Evolutionary conservation across 1,140 invertebrate genomes (phyloP).

Genomic region (Drosophila navojoa): DNA sequence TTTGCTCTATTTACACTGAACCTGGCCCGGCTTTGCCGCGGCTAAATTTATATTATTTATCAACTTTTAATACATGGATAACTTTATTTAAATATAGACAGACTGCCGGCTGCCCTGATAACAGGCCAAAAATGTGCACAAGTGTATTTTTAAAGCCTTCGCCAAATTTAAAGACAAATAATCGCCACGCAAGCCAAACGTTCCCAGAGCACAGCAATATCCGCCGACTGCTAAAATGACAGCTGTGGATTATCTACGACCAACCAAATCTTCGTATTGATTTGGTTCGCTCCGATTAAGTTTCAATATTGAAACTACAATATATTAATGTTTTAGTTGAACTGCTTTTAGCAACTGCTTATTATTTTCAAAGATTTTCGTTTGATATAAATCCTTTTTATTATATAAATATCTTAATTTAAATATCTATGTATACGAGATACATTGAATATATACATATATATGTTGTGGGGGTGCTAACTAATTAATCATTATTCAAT

Average conservation of each 20-base stretch:
- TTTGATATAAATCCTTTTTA: too few relatives aligned
- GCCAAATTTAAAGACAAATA: neutral
- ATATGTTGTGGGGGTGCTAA: too few relatives aligned
- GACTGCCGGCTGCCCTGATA: slow-evolving; percentile 7
- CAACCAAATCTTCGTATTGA: too few relatives aligned
- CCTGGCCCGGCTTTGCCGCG: neutral
- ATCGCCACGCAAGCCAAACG: neutral
- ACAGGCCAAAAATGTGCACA: neutral
- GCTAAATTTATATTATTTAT: slow-evolving; percentile 60
- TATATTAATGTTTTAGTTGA: too few relatives aligned
- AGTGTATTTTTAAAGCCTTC: slow-evolving; percentile 1
- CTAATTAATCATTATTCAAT: too few relatives aligned
- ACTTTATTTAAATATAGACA: slow-evolving; percentile 44
- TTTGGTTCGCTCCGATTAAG: too few relatives aligned
- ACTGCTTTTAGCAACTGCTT: too few relatives aligned
- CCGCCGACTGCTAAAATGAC: neutral
- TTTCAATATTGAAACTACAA: too few relatives aligned
- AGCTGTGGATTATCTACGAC: neutral
- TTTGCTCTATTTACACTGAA: slow-evolving; percentile 20
- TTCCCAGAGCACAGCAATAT: neutral
- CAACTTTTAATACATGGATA: slow-evolving; percentile 57
- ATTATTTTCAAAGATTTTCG: too few relatives aligned
- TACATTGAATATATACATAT: too few relatives aligned
- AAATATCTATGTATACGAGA: too few relatives aligned
- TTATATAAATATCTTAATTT: too few relatives aligned